A percentile compares a stretch with the other conserved stretches of the same genome.
phyloP scores from a whole-genome alignment of 1,140 invertebrate species.

The Bombus sibiricus region DNA sequence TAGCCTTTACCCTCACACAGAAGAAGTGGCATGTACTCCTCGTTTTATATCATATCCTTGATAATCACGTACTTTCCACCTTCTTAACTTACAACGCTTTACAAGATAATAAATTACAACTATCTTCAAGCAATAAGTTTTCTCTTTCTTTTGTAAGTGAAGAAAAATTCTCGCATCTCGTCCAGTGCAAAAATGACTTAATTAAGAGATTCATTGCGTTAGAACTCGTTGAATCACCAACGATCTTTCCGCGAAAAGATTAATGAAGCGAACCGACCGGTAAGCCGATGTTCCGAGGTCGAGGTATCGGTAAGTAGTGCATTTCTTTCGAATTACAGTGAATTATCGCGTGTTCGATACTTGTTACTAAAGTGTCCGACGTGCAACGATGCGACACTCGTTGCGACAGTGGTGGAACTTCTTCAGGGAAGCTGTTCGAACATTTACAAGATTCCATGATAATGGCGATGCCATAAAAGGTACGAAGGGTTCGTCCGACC shows the following conservation, averaged over 20 bases:
- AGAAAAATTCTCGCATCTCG: background rate
- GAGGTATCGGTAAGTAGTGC: background rate
- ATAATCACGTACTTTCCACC: too few species aligned
- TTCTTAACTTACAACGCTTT: background rate
- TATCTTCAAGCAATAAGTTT: background rate
- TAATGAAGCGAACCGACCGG: background rate
- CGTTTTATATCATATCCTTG: too few species aligned
- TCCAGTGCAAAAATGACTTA: background rate
- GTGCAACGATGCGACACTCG: conserved; percentile 21
- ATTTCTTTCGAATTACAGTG: conserved; percentile 5
- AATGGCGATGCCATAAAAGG: conserved; percentile 53
- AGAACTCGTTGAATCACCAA: background rate
- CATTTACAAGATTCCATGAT: conserved; percentile 55
- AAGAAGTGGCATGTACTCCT: too few species aligned
- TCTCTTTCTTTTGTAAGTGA: too few species aligned
- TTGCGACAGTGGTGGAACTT: conserved; percentile 30
- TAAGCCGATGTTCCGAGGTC: background rate
- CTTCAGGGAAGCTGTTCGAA: conserved; percentile 11
- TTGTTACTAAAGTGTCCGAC: conserved; percentile 23
- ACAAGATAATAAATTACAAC: background rate
- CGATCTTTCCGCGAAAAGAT: background rate
- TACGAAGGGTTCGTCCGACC: conserved; percentile 31
- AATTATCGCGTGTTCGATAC: conserved; percentile 31
- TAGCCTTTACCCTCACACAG: too few species aligned
- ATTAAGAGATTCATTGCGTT: background rate